These are phyloP conservation scores for Corythornis vintsioides DNA, from an alignment of 2,113 vertebrate genomes.

Conservation along the genomic window DNA sequence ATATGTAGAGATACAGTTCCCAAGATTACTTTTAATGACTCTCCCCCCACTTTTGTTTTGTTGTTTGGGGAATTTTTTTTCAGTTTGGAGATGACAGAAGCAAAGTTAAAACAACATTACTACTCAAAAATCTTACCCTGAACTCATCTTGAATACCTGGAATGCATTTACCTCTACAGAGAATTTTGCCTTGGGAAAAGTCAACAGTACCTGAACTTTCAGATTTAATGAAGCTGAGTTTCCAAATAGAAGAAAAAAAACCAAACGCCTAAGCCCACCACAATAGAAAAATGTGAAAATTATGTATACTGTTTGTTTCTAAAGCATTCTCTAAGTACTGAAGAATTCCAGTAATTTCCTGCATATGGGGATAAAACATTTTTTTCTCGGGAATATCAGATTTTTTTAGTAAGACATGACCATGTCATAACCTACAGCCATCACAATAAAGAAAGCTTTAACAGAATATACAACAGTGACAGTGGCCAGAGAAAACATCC, in stretches of 20 bases:
- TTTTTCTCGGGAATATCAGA: background rate
- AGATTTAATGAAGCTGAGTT: background rate
- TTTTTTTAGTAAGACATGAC: background rate
- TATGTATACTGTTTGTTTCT: background rate
- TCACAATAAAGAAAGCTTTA: background rate
- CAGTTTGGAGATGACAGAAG: background rate
- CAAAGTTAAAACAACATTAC: background rate
- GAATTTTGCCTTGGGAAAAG: background rate
- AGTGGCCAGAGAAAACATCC: background rate
- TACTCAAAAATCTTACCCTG: background rate
- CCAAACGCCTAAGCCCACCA: background rate
- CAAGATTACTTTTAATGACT: background rate
- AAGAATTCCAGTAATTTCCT: background rate
- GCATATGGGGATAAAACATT: background rate
- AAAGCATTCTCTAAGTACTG: background rate
- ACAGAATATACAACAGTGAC: background rate
- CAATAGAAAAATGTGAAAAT: background rate
- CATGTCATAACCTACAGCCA: background rate
- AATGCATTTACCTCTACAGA: background rate
- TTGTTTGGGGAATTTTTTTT: background rate
- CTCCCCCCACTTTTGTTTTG: background rate
- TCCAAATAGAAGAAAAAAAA: background rate
- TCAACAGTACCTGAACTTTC: background rate
- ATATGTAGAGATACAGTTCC: background rate
- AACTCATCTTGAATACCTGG: background rate